Percentiles rank a stretch among this genome's conserved stretches.
These are phyloP conservation scores for Cloeon dipterum DNA, from an alignment of 2,888 invertebrate species.

Conservation along the genomic window DNA sequence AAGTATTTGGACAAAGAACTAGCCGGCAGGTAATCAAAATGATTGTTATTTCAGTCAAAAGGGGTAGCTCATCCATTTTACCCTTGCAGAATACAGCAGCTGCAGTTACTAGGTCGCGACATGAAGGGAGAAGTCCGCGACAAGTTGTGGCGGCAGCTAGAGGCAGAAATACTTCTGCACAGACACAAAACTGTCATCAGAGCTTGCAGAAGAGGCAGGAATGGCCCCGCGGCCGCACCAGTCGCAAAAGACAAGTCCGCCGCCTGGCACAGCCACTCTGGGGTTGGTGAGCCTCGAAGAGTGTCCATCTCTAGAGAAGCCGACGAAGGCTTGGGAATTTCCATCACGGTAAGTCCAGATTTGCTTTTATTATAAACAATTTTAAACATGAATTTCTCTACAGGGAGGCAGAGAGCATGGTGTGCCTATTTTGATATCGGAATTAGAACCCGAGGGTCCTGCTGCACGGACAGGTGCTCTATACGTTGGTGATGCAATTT, in stretches of 20 bases:
- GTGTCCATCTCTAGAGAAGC: slow-evolving; percentile 45
- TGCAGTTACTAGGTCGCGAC: slow-evolving; percentile 57
- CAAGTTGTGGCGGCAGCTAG: slow-evolving; percentile 57
- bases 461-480: slow-evolving; percentile 48
- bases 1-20: slow-evolving; percentile 71
- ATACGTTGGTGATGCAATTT: slow-evolving; percentile 65
- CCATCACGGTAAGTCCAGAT: slow-evolving; percentile 45
- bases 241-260: slow-evolving; percentile 1
- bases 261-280: slow-evolving; percentile 7
- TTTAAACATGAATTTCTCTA: slow-evolving; percentile 8
- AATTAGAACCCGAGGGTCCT: slow-evolving; percentile 53
- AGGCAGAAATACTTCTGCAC: slow-evolving; percentile 67
- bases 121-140: slow-evolving; percentile 59
- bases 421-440: slow-evolving; percentile 64
- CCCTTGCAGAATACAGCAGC: slow-evolving; percentile 46
- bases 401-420: slow-evolving; percentile 73
- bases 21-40: slow-evolving; percentile 26
- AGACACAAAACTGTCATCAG: slow-evolving; percentile 55
- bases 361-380: background rate
- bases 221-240: slow-evolving; percentile 8
- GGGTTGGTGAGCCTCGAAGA: slow-evolving; percentile 29
- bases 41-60: background rate
- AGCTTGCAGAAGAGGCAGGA: slow-evolving; percentile 22
- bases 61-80: slow-evolving; percentile 8
- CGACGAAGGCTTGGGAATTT: slow-evolving; percentile 65